Percentiles rank a stretch among this genome's conserved stretches.
Conservation (phyloP, 2,113 vertebrate genomes). For the Aleadryas rufinucha region DNA sequence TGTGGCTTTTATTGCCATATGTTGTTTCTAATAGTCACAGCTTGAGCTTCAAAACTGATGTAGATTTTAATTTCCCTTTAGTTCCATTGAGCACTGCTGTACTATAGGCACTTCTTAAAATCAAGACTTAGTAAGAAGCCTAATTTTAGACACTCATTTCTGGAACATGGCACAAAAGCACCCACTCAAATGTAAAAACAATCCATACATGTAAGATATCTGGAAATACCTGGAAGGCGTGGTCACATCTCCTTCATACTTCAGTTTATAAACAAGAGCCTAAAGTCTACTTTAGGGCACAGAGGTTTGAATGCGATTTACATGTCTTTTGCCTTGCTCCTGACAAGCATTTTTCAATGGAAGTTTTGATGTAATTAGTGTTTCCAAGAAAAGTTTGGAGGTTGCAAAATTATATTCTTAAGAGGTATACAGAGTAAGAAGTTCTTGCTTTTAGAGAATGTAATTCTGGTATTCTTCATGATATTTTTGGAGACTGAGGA, state of each 20-base stretch:
- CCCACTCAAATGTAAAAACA: background rate
- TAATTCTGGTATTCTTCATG: background rate
- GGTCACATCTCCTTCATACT: background rate
- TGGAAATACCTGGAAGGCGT: background rate
- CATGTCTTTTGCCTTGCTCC: background rate
- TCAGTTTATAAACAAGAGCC: background rate
- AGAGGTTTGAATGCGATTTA: background rate
- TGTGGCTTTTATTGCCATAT: background rate
- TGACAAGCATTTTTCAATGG: background rate
- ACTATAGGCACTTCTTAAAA: background rate
- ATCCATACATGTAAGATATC: background rate
- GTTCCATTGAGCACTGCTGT: background rate
- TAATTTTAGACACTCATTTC: background rate
- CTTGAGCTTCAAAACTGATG: conserved; percentile 8
- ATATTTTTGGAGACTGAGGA: background rate
- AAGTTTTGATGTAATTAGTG: background rate
- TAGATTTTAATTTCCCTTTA: conserved; percentile 3
- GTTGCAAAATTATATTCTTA: background rate
- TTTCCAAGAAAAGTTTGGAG: background rate
- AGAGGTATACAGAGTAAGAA: background rate
- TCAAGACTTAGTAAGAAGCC: background rate
- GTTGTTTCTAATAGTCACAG: conserved; percentile 27
- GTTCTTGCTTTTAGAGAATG: background rate
- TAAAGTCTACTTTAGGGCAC: background rate
- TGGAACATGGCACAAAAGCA: background rate